Conservation (phyloP, 2,888 invertebrate genomes). For the Geophilus truncorum region DNA sequence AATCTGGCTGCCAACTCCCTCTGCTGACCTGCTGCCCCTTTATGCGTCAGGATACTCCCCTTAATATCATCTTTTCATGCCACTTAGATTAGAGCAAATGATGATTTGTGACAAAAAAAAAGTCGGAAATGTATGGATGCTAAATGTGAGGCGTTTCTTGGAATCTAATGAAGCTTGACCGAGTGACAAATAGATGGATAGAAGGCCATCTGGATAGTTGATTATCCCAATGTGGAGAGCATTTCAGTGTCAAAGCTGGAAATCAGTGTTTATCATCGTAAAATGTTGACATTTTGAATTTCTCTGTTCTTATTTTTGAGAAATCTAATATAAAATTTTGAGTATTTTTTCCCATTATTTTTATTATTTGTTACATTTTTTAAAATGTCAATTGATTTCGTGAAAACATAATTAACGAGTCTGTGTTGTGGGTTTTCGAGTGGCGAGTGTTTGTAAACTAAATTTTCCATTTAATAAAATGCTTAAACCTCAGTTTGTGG, state of each 20-base stretch:
- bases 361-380: background rate
- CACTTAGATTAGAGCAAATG: background rate
- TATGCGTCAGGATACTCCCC: background rate
- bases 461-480: background rate
- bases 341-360: no score
- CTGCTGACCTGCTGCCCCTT: slow-evolving; percentile 14
- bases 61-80: background rate
- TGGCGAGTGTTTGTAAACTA: background rate
- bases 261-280: no score
- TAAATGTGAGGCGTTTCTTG: background rate
- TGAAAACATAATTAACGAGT: background rate
- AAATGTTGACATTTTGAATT: no score
- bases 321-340: no score
- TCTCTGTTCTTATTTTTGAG: no score
- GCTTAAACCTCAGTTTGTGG: background rate
- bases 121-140: background rate
- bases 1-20: background rate
- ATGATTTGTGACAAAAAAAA: background rate
- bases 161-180: background rate
- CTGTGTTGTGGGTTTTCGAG: background rate
- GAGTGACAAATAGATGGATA: background rate
- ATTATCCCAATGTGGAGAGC: background rate
- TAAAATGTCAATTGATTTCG: background rate
- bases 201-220: background rate
- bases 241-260: background rate